phyloP scores from a whole-genome alignment of 1,140 invertebrate genomes.

The Nasonia longicornis region DNA sequence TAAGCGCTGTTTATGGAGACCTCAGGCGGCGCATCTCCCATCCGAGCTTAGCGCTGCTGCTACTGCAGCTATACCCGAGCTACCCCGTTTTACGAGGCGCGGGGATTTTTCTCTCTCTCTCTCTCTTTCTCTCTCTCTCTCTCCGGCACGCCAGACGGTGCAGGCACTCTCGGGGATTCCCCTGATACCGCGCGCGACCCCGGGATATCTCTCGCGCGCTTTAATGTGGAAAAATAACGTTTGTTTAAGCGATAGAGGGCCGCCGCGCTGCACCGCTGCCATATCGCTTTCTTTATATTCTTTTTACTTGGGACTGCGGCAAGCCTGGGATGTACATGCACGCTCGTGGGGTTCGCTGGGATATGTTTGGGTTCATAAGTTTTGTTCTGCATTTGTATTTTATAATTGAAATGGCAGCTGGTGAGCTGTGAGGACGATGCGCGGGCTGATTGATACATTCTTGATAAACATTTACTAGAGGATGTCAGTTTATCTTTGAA shows the following conservation, averaged over 20 bases:
- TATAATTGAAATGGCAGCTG: neutral
- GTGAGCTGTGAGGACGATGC: neutral
- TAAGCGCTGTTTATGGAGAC: conserved; percentile 64
- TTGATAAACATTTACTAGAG: too few species aligned
- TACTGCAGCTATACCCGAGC: conserved; percentile 20
- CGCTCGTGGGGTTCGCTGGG: neutral
- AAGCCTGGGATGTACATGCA: neutral
- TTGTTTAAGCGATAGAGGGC: conserved; percentile 16
- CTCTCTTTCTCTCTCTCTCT: neutral
- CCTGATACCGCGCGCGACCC: conserved; percentile 14
- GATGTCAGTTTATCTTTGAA: neutral
- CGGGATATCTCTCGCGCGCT: conserved; percentile 45
- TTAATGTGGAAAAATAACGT: conserved; percentile 59
- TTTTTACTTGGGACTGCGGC: conserved; percentile 1
- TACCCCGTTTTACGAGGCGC: conserved; percentile 55
- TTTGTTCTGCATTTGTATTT: neutral
- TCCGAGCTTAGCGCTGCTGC: conserved; percentile 54
- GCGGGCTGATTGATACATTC: too few species aligned
- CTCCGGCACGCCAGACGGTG: conserved; percentile 32
- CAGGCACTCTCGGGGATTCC: conserved; percentile 28
- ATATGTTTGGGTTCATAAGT: neutral
- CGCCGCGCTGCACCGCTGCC: neutral
- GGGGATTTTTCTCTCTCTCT: conserved; percentile 56
- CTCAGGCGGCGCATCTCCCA: conserved; percentile 58
- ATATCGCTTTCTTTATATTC: neutral